Evolutionary conservation across 1,140 invertebrate species (phyloP).

Genomic region (Drosophila murphyi): DNA sequence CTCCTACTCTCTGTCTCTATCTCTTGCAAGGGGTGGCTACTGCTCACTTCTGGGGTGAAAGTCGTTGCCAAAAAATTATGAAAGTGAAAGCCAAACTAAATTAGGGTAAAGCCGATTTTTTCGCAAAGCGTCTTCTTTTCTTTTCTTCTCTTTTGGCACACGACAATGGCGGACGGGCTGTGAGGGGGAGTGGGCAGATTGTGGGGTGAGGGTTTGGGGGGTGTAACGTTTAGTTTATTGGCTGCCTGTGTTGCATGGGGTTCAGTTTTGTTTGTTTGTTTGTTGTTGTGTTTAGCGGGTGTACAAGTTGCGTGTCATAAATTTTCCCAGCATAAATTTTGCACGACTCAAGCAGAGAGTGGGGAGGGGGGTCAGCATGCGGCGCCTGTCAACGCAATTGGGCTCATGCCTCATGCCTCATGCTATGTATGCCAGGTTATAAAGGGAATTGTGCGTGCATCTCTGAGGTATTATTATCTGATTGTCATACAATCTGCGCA

Average conservation of each 20-base stretch:
- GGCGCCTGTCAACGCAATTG: conserved; percentile 70
- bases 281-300: conserved; percentile 64
- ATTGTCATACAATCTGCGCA: conserved; percentile 63
- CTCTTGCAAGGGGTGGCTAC: conserved; percentile 35
- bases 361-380: conserved; percentile 52
- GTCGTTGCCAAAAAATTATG: conserved; percentile 59
- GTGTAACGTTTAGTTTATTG: conserved; percentile 82
- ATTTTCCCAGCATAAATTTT: conserved; percentile 82
- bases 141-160: conserved; percentile 44
- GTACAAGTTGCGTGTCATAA: conserved; percentile 82
- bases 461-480: conserved; percentile 80
- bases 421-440: conserved; percentile 51
- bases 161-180: conserved; percentile 25
- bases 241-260: conserved; percentile 40
- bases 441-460: conserved; percentile 79
- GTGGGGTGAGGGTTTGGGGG: conserved; percentile 11
- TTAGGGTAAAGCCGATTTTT: conserved; percentile 77
- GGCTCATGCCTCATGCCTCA: conserved; percentile 11
- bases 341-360: conserved; percentile 43
- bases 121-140: conserved; percentile 42
- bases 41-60: conserved; percentile 72
- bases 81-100: conserved; percentile 83
- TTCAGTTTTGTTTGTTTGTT: conserved; percentile 56
- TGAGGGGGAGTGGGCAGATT: conserved; percentile 1
- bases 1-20: conserved; percentile 1